Base-by-base conservation (phyloP, 2,797 vertebrate genomes). In the Salmo trutta region DNA sequence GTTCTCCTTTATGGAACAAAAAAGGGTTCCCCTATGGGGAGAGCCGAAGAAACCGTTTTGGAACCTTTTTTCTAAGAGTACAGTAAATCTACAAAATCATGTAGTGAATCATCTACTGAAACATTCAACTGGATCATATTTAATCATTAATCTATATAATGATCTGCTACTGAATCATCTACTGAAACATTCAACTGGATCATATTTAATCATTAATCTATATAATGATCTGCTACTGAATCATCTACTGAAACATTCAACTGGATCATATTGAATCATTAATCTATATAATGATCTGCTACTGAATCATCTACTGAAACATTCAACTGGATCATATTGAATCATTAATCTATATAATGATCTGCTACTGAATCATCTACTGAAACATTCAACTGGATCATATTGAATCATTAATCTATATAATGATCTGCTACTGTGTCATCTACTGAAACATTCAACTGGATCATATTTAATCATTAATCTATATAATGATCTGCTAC, bases 21-120 rank as follows among this genome's bases (percentile, higher is more conserved):
- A 47, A 47, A 47, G 2, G 8, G 41, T 12, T 10, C 41, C 2
- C 41, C 41, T 47, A 47, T 12, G 41, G 41, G 41, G 2, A 47
- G 2, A 47, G 8, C 41, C 10, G 41, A 12, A 47, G 41, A 12
- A 47, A 33, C 41, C 8, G 0, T 47, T 47, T 47, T 47, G 41
- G 8, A 47, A 47, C 41, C 41, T 47, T 47, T 47, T 47, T 12
- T 47, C 41, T 47, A 47, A 47, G 41, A 47, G 41, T 12, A 47
- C 8, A 29, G 79, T 64, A 71, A 84, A 81, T 84, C 82, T 75
- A 51, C 12, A 62, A 8, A 62, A 62, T 62, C 2, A 21, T 62
- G 6, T 62, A 14, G 54, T n/a, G 14, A 77, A 84, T 76, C 59
- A 68, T 77, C 53, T 54, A 14, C 19, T 75, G 6, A 64, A 33